phyloP scores from a whole-genome alignment of 1,140 invertebrate species.

The Propsilocerus akamusi region DNA sequence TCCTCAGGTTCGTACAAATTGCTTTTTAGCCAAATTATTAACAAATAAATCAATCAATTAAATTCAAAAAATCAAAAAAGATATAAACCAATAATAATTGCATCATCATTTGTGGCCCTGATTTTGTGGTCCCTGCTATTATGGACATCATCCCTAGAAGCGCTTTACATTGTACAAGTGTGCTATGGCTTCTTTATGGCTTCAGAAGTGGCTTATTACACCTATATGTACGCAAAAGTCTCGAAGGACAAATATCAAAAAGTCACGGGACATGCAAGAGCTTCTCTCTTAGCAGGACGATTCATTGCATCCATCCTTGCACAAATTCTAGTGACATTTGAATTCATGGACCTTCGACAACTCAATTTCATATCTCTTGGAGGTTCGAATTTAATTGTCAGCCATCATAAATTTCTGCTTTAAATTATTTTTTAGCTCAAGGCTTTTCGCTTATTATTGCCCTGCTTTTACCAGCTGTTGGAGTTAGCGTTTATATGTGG shows the following conservation, averaged over 20 bases:
- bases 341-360: constrained; percentile 40
- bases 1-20: too few relatives aligned
- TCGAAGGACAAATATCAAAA: constrained; percentile 51
- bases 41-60: too few relatives aligned
- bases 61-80: too few relatives aligned
- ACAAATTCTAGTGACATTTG: constrained; percentile 42
- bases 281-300: constrained; percentile 49
- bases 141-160: constrained; percentile 36
- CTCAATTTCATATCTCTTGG: constrained; percentile 56
- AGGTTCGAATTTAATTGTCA: constrained; percentile 31
- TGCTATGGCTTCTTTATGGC: constrained; percentile 70
- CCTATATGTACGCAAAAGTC: constrained; percentile 86
- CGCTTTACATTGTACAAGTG: constrained; percentile 36
- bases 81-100: constrained; percentile 73
- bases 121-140: constrained; percentile 44
- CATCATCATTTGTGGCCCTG: constrained; percentile 36
- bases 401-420: background rate
- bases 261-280: constrained; percentile 58
- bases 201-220: constrained; percentile 79
- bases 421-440: constrained; percentile 32
- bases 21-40: too few relatives aligned
- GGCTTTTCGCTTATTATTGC: constrained; percentile 49
- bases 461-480: constrained; percentile 50
- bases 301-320: constrained; percentile 46
- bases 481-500: constrained; percentile 58